A percentile compares a stretch with the other conserved stretches of the same genome.
These are phyloP conservation scores for Acanthisitta chloris DNA, from an alignment of 2,113 vertebrate species.

Conservation along the genomic window DNA sequence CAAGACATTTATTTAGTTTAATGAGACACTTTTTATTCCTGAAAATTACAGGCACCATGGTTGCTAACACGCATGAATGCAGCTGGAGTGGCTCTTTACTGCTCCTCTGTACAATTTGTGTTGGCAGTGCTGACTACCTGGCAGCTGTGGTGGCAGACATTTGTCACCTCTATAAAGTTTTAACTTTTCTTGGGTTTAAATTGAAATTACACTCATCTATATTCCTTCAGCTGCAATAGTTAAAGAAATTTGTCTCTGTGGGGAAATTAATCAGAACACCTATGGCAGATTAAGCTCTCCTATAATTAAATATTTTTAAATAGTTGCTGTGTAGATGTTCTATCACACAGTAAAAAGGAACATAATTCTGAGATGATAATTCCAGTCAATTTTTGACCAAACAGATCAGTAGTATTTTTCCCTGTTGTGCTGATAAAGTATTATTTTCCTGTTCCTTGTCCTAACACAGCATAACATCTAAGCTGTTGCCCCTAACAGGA, in stretches of 20 bases:
- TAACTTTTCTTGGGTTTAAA: not conserved
- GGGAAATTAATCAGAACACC: not conserved
- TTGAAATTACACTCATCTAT: not conserved
- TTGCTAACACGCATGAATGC: not conserved
- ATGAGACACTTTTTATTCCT: not conserved
- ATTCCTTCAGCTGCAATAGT: not conserved
- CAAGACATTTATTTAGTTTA: not conserved
- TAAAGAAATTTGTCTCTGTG: not conserved
- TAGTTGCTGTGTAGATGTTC: not conserved
- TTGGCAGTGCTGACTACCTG: not conserved
- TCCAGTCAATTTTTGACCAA: not conserved
- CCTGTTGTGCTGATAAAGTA: not conserved
- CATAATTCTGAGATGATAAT: not conserved
- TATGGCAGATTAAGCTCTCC: not conserved
- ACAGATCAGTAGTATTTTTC: not conserved
- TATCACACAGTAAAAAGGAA: not conserved
- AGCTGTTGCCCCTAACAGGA: not conserved
- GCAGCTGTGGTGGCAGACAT: not conserved
- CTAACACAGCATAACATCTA: not conserved
- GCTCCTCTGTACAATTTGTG: not conserved
- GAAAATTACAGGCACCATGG: not conserved
- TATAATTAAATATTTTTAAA: slow-evolving; percentile 27
- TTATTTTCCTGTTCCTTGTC: not conserved
- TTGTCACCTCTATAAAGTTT: not conserved
- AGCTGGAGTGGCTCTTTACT: not conserved